Base-by-base conservation (phyloP, 2,888 invertebrate genomes). In the Chaetogeoica ovagalla region DNA sequence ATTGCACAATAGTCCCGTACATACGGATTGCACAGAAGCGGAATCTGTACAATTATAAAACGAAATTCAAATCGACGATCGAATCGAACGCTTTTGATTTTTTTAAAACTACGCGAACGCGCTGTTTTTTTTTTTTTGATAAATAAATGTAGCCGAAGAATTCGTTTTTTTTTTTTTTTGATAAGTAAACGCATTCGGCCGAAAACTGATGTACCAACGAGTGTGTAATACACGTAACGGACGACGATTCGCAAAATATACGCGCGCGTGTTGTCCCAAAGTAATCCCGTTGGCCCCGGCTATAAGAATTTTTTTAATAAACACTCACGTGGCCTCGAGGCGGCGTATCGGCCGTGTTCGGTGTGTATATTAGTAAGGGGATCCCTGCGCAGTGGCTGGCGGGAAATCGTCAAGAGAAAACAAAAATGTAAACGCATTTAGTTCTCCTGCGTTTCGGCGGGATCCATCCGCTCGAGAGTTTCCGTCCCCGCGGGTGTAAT, bases 281-380 rank as follows among this genome's bases (percentile, higher is more conserved):
- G 19, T 62, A 39, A 76, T 69, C 37, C 21, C 30, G 30, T 4
- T 4, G 4, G 30, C 30, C 30, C 30, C 30, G 23, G 23, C 19
- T 43, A 11, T n/a, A 30, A n/a, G 62, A 79, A 70, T 30, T 30
- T 79, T 30, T 30, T 79, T 70, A 79, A 70, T 71, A 79, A 79
- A 79, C 79, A 71, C 69, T 17, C 30, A 30, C 17, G 6, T 8
- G 5, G 17, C 59, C 30, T 30, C 30, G 30, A 30, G n/a, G 9
- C 39, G 5, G n/a, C 37, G 37, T 11, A 39, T 48, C 15, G 57
- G 71, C 30, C 30, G 79, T 55, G 79, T 39, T 79, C 55, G 9
- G 70, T 55, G 30, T 30, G 30, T 30, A 4, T 9, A 8, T 19
- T 13, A 8, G 76, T 60, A 52, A 52, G 52, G 69, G 62, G 63